Evolutionary conservation across 2,888 invertebrate species (phyloP).

Genomic region (Eristalis intricaria): DNA sequence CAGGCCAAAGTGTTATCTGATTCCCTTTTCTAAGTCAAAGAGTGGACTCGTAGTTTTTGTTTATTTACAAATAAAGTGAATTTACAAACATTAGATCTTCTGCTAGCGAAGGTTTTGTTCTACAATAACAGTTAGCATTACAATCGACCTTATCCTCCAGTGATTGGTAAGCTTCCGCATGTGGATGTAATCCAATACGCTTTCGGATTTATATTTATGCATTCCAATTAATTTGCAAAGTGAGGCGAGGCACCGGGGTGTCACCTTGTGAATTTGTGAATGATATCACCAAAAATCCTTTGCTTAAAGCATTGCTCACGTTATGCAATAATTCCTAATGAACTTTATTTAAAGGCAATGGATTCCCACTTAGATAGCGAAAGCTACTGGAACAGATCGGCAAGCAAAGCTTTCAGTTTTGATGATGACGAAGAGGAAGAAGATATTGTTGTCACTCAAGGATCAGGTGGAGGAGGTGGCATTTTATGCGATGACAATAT

Average conservation of each 20-base stretch:
- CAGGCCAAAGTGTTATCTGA: neutral
- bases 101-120: too few relatives aligned
- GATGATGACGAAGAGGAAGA: slow-evolving; percentile 89
- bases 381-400: slow-evolving; percentile 90
- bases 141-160: neutral
- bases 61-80: neutral
- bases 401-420: slow-evolving; percentile 88
- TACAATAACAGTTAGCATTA: neutral
- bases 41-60: neutral
- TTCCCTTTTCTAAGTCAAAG: neutral
- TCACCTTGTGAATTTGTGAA: neutral
- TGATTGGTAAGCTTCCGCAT: neutral
- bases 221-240: neutral
- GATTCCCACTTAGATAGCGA: slow-evolving; percentile 83
- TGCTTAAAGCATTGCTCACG: neutral
- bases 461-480: neutral
- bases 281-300: neutral
- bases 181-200: neutral
- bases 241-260: neutral
- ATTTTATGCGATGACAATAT: slow-evolving; percentile 75
- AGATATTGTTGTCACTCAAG: neutral
- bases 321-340: neutral
- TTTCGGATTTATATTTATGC: neutral
- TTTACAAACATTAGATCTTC: neutral
- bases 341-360: slow-evolving; percentile 67